A percentile compares a stretch with the other conserved stretches of the same genome.
phyloP scores from a whole-genome alignment of 2,888 invertebrate species.

The Cephus rjabovi region DNA sequence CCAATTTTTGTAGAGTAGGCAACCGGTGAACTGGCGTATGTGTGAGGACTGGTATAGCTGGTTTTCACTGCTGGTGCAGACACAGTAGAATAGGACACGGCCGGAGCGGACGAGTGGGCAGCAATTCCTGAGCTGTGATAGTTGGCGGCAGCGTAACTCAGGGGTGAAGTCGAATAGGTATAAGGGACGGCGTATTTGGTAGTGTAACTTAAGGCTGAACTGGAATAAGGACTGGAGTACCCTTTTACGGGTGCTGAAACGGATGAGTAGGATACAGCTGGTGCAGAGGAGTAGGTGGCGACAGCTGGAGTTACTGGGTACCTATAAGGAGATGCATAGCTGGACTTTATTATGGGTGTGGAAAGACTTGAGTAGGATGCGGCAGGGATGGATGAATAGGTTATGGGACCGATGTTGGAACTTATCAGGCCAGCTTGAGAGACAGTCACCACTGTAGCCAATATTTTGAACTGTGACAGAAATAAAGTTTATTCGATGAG shows the following conservation, averaged over 20 bases:
- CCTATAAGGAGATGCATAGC: neutral
- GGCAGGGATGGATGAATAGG: constrained; percentile 11
- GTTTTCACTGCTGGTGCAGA: constrained; percentile 7
- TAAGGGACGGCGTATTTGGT: neutral
- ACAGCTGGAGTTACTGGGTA: neutral
- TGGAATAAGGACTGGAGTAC: neutral
- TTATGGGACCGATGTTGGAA: neutral
- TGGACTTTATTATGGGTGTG: neutral
- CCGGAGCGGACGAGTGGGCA: neutral
- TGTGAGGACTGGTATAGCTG: neutral
- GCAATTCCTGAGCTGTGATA: neutral
- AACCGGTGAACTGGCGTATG: neutral
- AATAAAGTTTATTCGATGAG: neutral
- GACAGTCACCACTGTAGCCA: neutral
- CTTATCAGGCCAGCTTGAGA: neutral
- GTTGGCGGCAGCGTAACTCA: neutral
- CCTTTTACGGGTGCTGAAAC: constrained; percentile 3
- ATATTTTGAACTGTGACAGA: constrained; percentile 12
- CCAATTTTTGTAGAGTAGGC: neutral
- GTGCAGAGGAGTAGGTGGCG: neutral
- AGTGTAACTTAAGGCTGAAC: neutral
- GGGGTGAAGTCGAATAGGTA: neutral
- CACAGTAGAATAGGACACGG: constrained; percentile 10
- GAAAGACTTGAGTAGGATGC: constrained; percentile 2
- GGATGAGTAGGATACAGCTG: constrained; percentile 8